Percentiles rank a stretch among this genome's conserved stretches.
phyloP scores from a whole-genome alignment of 2,113 vertebrate genomes.

The Myrmecophaga tridactyla region DNA sequence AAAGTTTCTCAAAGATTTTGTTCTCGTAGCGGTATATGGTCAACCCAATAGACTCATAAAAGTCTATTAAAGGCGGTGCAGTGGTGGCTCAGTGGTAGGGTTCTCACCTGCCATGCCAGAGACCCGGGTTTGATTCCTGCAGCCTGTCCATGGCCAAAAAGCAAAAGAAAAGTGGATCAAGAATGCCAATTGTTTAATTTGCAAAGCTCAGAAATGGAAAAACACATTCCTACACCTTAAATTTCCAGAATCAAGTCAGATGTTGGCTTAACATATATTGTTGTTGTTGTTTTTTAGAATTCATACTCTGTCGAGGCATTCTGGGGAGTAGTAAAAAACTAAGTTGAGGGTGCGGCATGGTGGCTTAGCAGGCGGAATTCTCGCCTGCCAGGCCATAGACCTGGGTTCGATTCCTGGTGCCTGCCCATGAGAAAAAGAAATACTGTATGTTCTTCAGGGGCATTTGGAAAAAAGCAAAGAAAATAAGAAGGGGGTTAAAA shows the following conservation, averaged over 20 bases:
- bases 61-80: too few species aligned
- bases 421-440: too few species aligned
- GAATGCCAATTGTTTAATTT: constrained; percentile 40
- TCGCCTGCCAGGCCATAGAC: too few species aligned
- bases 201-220: not conserved
- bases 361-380: too few species aligned
- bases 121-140: too few species aligned
- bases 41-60: constrained; percentile 11
- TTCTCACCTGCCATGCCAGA: too few species aligned
- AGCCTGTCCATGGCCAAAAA: too few species aligned
- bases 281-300: not conserved
- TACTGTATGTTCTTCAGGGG: not conserved
- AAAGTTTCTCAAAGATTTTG: constrained; percentile 41
- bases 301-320: not conserved
- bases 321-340: not conserved
- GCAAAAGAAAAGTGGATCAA: constrained; percentile 26
- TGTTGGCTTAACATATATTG: not conserved
- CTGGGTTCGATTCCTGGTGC: too few species aligned
- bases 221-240: not conserved
- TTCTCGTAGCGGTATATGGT: constrained; percentile 29
- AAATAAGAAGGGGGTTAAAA: not conserved
- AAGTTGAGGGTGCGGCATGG: too few species aligned
- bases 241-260: not conserved
- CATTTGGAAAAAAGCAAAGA: not conserved
- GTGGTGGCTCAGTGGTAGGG: too few species aligned